Percentiles rank a stretch among this genome's conserved stretches.
These are phyloP conservation scores for Drosophila pseudotakahashii DNA, from an alignment of 2,888 invertebrate species.

Conservation along the genomic window DNA sequence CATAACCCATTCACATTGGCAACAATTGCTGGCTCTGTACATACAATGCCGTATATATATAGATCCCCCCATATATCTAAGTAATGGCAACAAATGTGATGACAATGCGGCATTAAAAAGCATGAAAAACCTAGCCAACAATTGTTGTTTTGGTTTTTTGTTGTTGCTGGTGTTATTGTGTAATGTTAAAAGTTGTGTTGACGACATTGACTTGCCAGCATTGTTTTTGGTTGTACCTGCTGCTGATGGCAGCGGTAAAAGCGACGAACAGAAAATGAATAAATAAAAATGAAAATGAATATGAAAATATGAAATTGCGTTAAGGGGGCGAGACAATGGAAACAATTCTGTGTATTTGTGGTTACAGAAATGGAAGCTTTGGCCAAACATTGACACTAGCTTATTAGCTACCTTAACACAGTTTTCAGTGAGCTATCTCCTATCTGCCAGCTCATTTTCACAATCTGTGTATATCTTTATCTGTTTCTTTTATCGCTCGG, in stretches of 20 bases:
- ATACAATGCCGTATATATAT: slow-evolving; percentile 19
- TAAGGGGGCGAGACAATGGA: slow-evolving; percentile 56
- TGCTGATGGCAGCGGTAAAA: slow-evolving; percentile 19
- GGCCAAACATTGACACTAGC: slow-evolving; percentile 47
- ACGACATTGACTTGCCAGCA: slow-evolving; percentile 61
- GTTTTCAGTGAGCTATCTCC: slow-evolving; percentile 56
- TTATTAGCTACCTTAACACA: slow-evolving; percentile 73
- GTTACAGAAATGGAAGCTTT: slow-evolving; percentile 11
- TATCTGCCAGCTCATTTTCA: slow-evolving; percentile 6
- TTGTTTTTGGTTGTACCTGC: slow-evolving; percentile 25
- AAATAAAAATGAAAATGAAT: slow-evolving; percentile 33
- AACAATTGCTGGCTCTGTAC: slow-evolving; percentile 18
- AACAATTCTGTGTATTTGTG: slow-evolving; percentile 56
- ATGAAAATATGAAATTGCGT: slow-evolving; percentile 62
- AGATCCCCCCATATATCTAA: slow-evolving; percentile 20
- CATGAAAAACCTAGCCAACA: slow-evolving; percentile 61
- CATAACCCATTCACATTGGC: slow-evolving; percentile 32
- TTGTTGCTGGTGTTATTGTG: slow-evolving; percentile 58
- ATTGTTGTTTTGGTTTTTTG: slow-evolving; percentile 34
- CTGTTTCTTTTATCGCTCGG: background rate
- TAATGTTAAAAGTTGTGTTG: slow-evolving; percentile 59
- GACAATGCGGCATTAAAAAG: slow-evolving; percentile 73
- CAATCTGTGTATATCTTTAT: background rate
- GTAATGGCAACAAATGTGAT: slow-evolving; percentile 62
- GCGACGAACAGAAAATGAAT: slow-evolving; percentile 43